These are phyloP conservation scores for Drosophila athabasca DNA, from an alignment of 1,140 invertebrate genomes.

Conservation along the genomic window DNA sequence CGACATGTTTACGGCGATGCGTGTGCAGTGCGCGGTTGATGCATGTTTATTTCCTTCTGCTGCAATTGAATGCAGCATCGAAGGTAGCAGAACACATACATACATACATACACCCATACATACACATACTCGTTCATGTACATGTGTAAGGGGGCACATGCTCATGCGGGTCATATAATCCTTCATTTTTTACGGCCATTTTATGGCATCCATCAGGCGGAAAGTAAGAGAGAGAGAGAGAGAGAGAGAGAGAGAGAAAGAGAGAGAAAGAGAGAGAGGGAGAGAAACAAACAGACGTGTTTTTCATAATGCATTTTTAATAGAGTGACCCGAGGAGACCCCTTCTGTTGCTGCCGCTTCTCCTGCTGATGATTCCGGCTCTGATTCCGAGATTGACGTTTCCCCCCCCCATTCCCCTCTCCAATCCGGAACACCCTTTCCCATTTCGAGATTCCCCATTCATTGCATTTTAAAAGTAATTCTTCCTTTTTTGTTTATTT, in stretches of 20 bases:
- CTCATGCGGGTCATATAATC: conserved; percentile 49
- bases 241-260: background rate
- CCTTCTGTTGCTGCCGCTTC: background rate
- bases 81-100: conserved; percentile 1
- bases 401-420: no score
- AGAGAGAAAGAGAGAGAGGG: conserved; percentile 54
- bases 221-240: no score
- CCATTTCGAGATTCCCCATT: conserved; percentile 20
- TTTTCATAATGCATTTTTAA: conserved; percentile 77
- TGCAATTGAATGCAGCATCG: conserved; percentile 61
- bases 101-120: background rate
- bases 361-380: conserved; percentile 34
- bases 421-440: no score
- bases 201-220: conserved; percentile 28
- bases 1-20: conserved; percentile 70
- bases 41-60: conserved; percentile 64
- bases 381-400: no score
- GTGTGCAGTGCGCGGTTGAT: conserved; percentile 50
- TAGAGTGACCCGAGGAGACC: conserved; percentile 46
- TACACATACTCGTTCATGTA: background rate
- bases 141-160: background rate
- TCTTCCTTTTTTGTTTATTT: conserved; percentile 31
- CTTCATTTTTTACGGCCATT: conserved; percentile 55
- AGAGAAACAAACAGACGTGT: conserved; percentile 67
- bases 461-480: conserved; percentile 43